A percentile compares a stretch with the other conserved stretches of the same genome.
Conservation (phyloP, 2,888 invertebrate genomes). For the Pimpla rufipes region DNA sequence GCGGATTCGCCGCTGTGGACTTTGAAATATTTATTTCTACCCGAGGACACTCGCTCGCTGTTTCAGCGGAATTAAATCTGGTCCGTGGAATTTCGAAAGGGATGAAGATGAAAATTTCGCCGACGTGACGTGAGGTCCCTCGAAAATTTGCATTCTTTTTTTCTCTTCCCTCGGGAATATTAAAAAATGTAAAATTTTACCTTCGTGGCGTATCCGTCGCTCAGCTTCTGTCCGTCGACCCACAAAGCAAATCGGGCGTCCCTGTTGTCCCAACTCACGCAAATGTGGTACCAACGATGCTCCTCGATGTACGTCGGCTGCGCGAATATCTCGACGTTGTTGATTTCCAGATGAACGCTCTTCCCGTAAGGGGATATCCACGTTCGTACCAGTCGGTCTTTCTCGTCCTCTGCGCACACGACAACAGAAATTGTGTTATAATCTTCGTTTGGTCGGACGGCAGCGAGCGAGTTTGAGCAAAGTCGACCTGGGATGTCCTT, state of each 20-base stretch:
- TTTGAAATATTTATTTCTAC: not conserved
- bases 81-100: not conserved
- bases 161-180: not conserved
- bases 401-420: constrained; percentile 86
- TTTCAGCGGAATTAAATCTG: not conserved
- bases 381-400: constrained; percentile 86
- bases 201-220: constrained; percentile 83
- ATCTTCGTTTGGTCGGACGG: constrained; percentile 2
- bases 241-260: constrained; percentile 89
- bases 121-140: not conserved
- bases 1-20: not conserved
- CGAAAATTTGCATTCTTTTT: not conserved
- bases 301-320: constrained; percentile 74
- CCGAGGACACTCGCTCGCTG: no score
- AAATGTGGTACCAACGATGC: constrained; percentile 89
- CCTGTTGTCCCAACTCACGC: constrained; percentile 89
- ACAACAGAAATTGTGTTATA: not conserved
- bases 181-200: constrained; percentile 72
- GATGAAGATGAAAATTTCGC: not conserved
- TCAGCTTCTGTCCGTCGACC: constrained; percentile 87
- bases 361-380: constrained; percentile 88
- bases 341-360: constrained; percentile 87
- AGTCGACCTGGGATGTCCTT: constrained; percentile 3
- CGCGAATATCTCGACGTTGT: constrained; percentile 86
- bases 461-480: not conserved